Conservation (phyloP, 2,888 invertebrate genomes). For the Linnaemya vulpina region DNA sequence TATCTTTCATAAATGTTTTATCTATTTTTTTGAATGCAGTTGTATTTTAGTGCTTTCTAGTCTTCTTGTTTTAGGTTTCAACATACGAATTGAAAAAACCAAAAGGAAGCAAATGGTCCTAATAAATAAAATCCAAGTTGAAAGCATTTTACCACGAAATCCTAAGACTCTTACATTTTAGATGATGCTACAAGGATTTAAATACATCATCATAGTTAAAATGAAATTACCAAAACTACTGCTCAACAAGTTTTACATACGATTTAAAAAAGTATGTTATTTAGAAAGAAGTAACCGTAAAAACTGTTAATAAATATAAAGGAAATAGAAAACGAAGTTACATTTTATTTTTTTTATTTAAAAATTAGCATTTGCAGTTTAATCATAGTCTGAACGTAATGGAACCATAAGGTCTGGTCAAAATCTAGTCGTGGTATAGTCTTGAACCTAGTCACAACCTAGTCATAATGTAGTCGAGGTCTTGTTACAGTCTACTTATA, state of each 20-base stretch:
- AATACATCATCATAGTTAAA: conserved; percentile 42
- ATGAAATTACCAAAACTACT: not conserved
- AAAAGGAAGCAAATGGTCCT: conserved; percentile 1
- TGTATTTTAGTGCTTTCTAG: not conserved
- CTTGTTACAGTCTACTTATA: too few species aligned
- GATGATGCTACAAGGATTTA: conserved; percentile 42
- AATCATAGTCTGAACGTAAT: too few species aligned
- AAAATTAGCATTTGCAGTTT: too few species aligned
- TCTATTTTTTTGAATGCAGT: not conserved
- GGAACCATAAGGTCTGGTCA: too few species aligned
- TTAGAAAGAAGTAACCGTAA: not conserved
- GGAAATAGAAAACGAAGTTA: not conserved
- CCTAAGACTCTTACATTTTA: conserved; percentile 58
- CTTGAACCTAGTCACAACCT: too few species aligned
- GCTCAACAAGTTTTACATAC: conserved; percentile 11
- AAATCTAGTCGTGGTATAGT: too few species aligned
- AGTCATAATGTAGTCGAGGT: too few species aligned
- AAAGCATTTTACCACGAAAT: conserved; percentile 66
- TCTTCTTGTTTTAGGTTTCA: not conserved
- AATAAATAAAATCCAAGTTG: conserved; percentile 46
- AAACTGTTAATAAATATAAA: not conserved
- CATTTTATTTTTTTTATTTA: not conserved
- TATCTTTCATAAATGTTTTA: conserved; percentile 29
- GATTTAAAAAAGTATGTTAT: not conserved
- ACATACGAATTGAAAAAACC: not conserved